These are phyloP conservation scores for Drosophila mayaguana DNA, from an alignment of 2,888 invertebrate genomes.

Conservation along the genomic window DNA sequence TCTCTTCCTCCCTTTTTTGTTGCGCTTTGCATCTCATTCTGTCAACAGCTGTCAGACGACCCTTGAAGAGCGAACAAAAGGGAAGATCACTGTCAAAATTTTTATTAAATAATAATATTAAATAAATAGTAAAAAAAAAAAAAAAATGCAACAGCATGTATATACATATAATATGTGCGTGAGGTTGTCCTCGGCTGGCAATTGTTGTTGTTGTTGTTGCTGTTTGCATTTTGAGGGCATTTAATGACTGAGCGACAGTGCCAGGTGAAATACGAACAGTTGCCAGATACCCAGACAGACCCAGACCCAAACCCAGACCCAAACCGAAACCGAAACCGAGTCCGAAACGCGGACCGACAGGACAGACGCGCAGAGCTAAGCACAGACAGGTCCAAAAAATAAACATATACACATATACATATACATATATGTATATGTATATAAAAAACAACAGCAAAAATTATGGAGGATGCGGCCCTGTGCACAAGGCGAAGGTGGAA, in stretches of 20 bases:
- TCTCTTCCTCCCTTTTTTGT: not conserved
- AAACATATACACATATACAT: constrained; percentile 24
- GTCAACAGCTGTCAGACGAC: constrained; percentile 59
- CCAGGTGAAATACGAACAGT: constrained; percentile 81
- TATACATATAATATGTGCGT: constrained; percentile 31
- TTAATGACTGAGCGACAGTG: constrained; percentile 73
- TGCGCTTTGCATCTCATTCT: constrained; percentile 43
- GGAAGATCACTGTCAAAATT: constrained; percentile 57
- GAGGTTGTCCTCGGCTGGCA: constrained; percentile 52
- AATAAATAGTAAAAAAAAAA: constrained; percentile 56
- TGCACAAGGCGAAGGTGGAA: constrained; percentile 65
- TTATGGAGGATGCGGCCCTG: constrained; percentile 68
- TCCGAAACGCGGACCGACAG: constrained; percentile 45
- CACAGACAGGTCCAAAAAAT: constrained; percentile 60
- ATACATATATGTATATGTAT: constrained; percentile 12
- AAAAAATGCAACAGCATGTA: constrained; percentile 20
- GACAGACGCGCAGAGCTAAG: constrained; percentile 53
- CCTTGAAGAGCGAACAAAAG: constrained; percentile 43
- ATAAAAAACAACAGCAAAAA: constrained; percentile 51
- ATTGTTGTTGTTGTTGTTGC: constrained; percentile 54
- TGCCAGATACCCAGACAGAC: constrained; percentile 66
- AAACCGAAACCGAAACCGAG: constrained; percentile 31
- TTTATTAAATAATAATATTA: constrained; percentile 71
- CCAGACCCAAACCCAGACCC: constrained; percentile 37
- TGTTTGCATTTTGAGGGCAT: constrained; percentile 76